phyloP scores from a whole-genome alignment of 2,113 vertebrate genomes.

The Callospermophilus lateralis region DNA sequence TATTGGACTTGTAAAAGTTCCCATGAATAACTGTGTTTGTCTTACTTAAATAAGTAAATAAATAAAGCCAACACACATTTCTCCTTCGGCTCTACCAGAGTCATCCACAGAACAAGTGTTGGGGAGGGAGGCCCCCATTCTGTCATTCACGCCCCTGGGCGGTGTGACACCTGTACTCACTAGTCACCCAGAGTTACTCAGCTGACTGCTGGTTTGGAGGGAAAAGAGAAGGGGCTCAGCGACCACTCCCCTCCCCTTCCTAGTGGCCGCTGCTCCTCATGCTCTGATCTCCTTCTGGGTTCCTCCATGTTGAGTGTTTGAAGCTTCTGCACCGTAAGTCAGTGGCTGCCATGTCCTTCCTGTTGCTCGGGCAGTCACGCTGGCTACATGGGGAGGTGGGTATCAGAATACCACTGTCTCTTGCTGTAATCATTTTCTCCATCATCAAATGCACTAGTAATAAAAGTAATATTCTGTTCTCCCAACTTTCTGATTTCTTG shows the following conservation, averaged over 20 bases:
- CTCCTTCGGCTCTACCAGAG: accelerated
- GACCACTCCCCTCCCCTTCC: not conserved
- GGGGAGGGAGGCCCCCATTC: accelerated
- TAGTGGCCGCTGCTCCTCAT: accelerated
- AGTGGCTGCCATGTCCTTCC: not conserved
- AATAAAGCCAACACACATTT: not conserved
- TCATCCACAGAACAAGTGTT: accelerated
- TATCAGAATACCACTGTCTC: accelerated
- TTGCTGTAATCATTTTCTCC: not conserved
- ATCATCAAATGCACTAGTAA: not conserved
- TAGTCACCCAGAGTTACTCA: accelerated
- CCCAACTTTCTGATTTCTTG: not conserved
- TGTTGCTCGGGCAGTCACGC: too few species aligned
- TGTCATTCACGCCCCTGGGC: accelerated
- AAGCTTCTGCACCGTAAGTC: accelerated
- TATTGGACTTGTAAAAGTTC: not conserved
- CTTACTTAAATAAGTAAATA: not conserved
- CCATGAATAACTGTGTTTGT: not conserved
- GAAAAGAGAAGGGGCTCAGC: accelerated
- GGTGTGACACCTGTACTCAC: accelerated
- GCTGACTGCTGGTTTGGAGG: not conserved
- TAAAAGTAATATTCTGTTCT: not conserved
- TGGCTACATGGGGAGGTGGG: too few species aligned
- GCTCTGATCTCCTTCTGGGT: accelerated
- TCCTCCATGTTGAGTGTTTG: too few species aligned